Evolutionary conservation across 2,888 invertebrate genomes (phyloP), one percentile per base, ranked within the genome.

Genomic region (Napeogenes inachia): DNA sequence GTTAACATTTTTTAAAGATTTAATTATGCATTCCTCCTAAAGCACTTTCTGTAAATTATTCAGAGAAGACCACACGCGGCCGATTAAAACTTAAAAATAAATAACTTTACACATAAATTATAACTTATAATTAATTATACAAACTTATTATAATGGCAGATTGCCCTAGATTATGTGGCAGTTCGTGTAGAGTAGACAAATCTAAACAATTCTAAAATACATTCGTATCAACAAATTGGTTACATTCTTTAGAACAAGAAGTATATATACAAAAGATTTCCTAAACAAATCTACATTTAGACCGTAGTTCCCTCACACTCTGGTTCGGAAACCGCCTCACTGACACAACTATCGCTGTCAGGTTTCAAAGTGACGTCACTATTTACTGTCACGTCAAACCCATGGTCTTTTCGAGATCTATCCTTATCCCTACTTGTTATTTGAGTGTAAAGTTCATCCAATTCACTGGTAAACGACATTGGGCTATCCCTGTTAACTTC

Each of bases 361-460:
- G 89, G 86, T 65, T 85, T 86, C 35, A 91, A 72, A 4, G 88
- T 89, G 69, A 85, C 84, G 71, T 90, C 90, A 80, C 89, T 88
- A 60, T 83, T 87, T 65, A 86, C 76, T 13, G 89, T 87, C 70
- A 83, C 81, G 63, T 89, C 89, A 50, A 88, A 65, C 12, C 79
- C 84, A 46, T 75, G 72, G 6, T 86, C 85, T 58, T 81, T 69
- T 56, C 75, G 72, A 56, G 78, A 73, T 69, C 85, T 81, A 6
- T 85, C 84, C 60, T 81, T 80, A 60, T 85, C 84, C 63, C 86
- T 75, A 70, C 92, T 87, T 13, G 92, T 91, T 54, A 94, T 94
- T 73, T 93, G 93, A 70, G 94, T 93, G 76, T 94, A 94, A 8
- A 94, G 83, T 75, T 94, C 94, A 73, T 94, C 94, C 57, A 94